Percentiles rank a stretch among this genome's conserved stretches.
Conservation (phyloP, 2,797 vertebrate genomes). For the Artibeus lituratus region DNA sequence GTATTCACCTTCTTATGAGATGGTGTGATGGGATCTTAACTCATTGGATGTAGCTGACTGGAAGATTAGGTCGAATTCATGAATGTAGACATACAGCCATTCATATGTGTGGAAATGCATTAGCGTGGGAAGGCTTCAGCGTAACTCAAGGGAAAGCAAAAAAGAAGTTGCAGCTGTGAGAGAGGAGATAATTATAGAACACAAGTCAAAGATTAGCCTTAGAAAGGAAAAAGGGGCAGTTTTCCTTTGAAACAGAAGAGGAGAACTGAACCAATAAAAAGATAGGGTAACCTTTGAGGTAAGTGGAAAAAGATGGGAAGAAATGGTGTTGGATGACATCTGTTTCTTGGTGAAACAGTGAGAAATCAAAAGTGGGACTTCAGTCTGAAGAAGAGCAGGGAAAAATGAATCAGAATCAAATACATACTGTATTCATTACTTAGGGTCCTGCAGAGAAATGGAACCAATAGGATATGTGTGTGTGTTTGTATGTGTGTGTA, state of each 20-base stretch:
- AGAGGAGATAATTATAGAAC: neutral
- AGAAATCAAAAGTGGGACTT: neutral
- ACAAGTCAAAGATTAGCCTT: neutral
- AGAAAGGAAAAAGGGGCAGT: neutral
- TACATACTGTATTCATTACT: neutral
- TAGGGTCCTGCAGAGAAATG: neutral
- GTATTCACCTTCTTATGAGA: neutral
- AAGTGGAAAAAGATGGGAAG: neutral
- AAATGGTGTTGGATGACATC: neutral
- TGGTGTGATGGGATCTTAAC: neutral
- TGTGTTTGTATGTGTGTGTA: neutral
- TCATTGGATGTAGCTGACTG: neutral
- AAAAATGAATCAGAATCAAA: neutral
- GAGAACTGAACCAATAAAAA: neutral
- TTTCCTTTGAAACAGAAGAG: neutral
- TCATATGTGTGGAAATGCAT: neutral
- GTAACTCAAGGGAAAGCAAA: neutral
- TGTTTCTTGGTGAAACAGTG: neutral
- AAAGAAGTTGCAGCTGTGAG: neutral
- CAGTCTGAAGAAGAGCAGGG: neutral
- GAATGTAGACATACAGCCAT: neutral
- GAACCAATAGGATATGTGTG: neutral
- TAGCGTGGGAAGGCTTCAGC: neutral
- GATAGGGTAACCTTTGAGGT: neutral
- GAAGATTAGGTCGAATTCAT: neutral